Percentiles rank a stretch among this genome's conserved stretches.
Evolutionary conservation across 92 coral and sea anemone species (phyloP).

Genomic region (Epizoanthus scotinus): DNA sequence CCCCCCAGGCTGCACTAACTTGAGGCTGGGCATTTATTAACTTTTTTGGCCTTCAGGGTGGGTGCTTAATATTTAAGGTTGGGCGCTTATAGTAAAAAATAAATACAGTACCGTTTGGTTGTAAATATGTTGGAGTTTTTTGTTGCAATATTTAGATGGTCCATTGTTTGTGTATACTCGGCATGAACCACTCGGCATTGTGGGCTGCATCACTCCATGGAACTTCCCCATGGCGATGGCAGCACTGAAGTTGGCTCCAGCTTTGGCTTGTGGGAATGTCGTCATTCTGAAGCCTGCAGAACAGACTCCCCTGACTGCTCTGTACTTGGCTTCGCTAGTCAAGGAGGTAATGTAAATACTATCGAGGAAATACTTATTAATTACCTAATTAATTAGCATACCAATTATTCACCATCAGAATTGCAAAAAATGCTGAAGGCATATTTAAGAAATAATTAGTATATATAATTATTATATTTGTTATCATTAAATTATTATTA

Average conservation of each 20-base stretch:
- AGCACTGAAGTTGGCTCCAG: conserved; percentile 84
- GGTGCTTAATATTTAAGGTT: no score
- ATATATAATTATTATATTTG: no score
- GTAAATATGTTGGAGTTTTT: background rate
- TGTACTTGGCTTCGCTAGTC: conserved; percentile 82
- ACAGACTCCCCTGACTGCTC: conserved; percentile 93
- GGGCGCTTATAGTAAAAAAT: no score
- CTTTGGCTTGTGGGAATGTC: conserved; percentile 90
- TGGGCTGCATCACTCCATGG: conserved; percentile 93
- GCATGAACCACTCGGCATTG: conserved; percentile 92
- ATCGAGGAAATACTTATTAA: background rate
- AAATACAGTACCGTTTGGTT: no score
- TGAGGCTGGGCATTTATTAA: no score
- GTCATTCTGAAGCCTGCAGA: conserved; percentile 93
- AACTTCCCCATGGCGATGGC: conserved; percentile 86
- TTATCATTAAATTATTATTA: no score
- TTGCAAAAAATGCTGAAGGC: no score
- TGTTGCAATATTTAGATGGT: conserved; percentile 68
- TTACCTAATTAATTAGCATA: no score
- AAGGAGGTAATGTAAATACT: conserved; percentile 84
- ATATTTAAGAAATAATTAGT: no score
- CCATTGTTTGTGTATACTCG: conserved; percentile 92
- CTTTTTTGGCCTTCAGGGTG: no score
- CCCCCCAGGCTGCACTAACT: no score
- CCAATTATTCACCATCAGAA: no score